A percentile compares a stretch with the other conserved stretches of the same genome.
phyloP scores from a whole-genome alignment of 2,888 invertebrate genomes.

The Xanthorhoe spadicearia region DNA sequence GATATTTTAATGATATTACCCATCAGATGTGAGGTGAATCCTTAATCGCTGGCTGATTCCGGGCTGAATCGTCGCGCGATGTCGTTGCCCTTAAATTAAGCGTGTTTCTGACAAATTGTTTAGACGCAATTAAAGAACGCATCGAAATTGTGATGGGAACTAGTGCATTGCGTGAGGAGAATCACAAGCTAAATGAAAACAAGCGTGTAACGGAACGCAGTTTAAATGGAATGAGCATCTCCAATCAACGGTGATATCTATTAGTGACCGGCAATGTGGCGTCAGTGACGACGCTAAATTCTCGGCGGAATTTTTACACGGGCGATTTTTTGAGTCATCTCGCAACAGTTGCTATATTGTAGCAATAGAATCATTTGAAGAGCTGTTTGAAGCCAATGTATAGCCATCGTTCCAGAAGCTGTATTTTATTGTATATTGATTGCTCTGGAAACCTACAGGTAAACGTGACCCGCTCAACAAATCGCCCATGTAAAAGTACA shows the following conservation, averaged over 20 bases:
- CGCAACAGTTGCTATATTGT: background rate
- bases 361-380: background rate
- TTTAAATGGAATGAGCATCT: constrained; percentile 65
- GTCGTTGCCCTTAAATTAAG: constrained; percentile 82
- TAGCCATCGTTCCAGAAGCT: background rate
- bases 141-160: constrained; percentile 74
- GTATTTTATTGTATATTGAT: background rate
- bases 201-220: constrained; percentile 71
- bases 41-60: constrained; percentile 75
- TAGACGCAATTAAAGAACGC: constrained; percentile 76
- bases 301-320: constrained; percentile 16
- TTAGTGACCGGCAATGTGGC: constrained; percentile 47
- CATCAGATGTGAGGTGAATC: constrained; percentile 80
- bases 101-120: constrained; percentile 79
- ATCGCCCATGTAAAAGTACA: constrained; percentile 21
- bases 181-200: constrained; percentile 81
- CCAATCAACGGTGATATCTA: constrained; percentile 74
- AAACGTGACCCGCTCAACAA: constrained; percentile 9
- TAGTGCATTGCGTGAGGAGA: constrained; percentile 78
- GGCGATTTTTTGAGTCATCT: constrained; percentile 12
- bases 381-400: too few relatives aligned
- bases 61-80: constrained; percentile 66
- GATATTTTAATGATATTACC: constrained; percentile 84
- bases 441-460: background rate
- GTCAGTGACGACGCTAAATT: constrained; percentile 38